Evolutionary conservation across 2,113 vertebrate genomes (phyloP).

Genomic region (Sander lucioperca): DNA sequence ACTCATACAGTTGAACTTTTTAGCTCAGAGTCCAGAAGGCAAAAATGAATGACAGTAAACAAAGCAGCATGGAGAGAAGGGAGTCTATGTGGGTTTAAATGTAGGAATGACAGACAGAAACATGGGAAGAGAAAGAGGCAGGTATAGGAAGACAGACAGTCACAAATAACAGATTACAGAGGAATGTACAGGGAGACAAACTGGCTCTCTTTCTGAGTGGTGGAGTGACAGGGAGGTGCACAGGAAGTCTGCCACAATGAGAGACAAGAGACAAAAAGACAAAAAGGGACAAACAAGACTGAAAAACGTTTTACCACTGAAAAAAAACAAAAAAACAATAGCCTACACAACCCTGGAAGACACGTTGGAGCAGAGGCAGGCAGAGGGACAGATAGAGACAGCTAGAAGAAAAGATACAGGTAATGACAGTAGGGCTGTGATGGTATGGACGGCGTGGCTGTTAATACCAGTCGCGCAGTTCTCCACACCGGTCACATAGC

Average conservation of each 20-base stretch:
- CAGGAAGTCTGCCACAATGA: constrained; percentile 40
- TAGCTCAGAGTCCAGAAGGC: background rate
- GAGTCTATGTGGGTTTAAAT: constrained; percentile 40
- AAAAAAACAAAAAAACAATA: too few species aligned
- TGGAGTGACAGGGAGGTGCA: constrained; percentile 49
- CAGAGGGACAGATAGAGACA: constrained; percentile 16
- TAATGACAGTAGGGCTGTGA: constrained; percentile 13
- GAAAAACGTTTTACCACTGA: too few species aligned
- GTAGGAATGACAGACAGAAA: constrained; percentile 50
- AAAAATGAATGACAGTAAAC: constrained; percentile 27
- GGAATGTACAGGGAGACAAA: constrained; percentile 45
- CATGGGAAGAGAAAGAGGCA: constrained; percentile 23
- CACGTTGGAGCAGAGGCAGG: constrained; percentile 1
- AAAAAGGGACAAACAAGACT: constrained; percentile 27
- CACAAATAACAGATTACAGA: constrained; percentile 66
- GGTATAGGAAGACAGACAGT: constrained; percentile 23
- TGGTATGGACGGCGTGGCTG: too few species aligned
- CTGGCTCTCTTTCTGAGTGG: constrained; percentile 44
- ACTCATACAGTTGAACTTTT: constrained; percentile 19
- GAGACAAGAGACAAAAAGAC: constrained; percentile 55
- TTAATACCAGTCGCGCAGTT: too few species aligned
- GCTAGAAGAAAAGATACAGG: constrained; percentile 16
- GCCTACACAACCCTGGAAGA: too few species aligned
- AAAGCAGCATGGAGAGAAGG: constrained; percentile 11
- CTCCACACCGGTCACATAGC: too few species aligned